Conservation (phyloP, 2,888 invertebrate genomes). For the Heteropelma amictum region DNA sequence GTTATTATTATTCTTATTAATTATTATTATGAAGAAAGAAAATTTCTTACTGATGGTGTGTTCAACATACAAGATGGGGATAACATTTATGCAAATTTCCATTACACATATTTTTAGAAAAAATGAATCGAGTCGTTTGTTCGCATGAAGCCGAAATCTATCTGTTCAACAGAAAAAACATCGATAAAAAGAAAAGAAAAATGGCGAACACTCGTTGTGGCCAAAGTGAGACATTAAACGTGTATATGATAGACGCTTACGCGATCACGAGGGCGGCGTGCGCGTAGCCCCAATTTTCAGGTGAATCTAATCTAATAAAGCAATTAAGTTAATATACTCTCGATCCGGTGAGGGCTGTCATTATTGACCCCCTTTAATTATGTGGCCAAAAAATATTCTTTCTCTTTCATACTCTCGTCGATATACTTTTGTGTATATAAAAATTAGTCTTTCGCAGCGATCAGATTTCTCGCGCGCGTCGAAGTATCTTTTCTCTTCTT, state of each 20-base stretch:
- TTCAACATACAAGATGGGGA: no score
- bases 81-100: no score
- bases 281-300: constrained; percentile 58
- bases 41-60: no score
- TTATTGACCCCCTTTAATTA: constrained; percentile 76
- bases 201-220: constrained; percentile 10
- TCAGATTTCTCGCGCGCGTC: constrained; percentile 53
- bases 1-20: no score
- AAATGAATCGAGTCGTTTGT: no score
- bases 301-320: constrained; percentile 72
- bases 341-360: constrained; percentile 68
- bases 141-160: no score
- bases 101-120: no score
- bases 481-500: constrained; percentile 42
- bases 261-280: constrained; percentile 31
- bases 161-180: neutral
- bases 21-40: no score
- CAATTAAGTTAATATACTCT: constrained; percentile 73
- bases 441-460: constrained; percentile 35
- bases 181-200: constrained; percentile 2
- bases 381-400: constrained; percentile 60
- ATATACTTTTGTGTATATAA: neutral
- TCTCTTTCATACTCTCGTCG: constrained; percentile 34
- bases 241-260: constrained; percentile 40
- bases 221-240: constrained; percentile 40